Base-by-base conservation (phyloP, 2,888 invertebrate species). In the Carpatolechia fugitivella region DNA sequence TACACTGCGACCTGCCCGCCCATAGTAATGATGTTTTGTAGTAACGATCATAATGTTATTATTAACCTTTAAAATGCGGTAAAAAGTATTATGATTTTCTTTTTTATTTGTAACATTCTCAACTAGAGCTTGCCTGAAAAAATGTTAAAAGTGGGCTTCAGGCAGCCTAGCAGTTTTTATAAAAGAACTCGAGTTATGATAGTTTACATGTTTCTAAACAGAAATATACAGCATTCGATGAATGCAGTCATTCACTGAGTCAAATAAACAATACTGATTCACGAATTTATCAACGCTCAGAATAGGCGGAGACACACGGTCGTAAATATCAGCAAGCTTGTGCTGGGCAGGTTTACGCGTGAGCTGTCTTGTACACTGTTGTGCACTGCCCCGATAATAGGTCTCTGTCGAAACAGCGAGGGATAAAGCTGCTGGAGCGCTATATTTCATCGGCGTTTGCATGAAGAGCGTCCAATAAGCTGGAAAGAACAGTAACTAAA, bases 251-350 rank as follows among this genome's bases (percentile, higher is more conserved):
- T 24, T 24, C 24, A 41, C 40, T 10, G 40, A 24, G 24, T 24
- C 20, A 41, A 24, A 48, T 16, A 48, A 31, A 31, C 31, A 33
- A 48, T 20, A 48, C 16, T 33, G 33, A 33, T 48, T 16, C 31
- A 33, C 8, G 13, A 48, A 47, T 47, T 31, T 47, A 47, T 31
- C 31, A 47, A 30, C 31, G 16, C 50, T 13, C 50, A 38, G 50
- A 65, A 66, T 61, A 56, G 58, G 20, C 13, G 50, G 61, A 52
- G 66, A 66, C 68, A 69, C 60, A 69, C 68, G 36, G 62, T 11
- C 56, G 47, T 65, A 63, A 63, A 62, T 63, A 56, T 55, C 50
- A 40, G 29, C 61, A 55, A 63, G 61, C 62, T 61, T 56, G 41
- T 58, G 61, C 59, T 58, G 57, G 50, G 50, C 50, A 50, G 50